A percentile compares a stretch with the other conserved stretches of the same genome.
phyloP scores from a whole-genome alignment of 2,888 invertebrate species.

The Drosophila recens region DNA sequence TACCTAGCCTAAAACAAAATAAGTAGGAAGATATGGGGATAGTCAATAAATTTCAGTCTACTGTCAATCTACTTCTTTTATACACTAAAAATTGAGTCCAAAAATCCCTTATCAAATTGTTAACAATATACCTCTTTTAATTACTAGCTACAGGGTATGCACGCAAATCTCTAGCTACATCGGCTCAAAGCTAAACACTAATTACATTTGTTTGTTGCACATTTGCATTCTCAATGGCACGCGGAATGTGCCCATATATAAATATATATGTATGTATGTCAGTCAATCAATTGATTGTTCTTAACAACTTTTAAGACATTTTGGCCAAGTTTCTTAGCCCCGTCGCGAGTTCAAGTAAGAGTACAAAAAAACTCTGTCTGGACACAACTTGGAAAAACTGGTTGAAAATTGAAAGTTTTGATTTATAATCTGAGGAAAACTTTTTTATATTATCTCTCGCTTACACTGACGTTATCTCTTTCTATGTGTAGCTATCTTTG shows the following conservation, averaged over 20 bases:
- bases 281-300: constrained; percentile 69
- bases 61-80: no score
- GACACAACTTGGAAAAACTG: constrained; percentile 48
- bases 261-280: constrained; percentile 48
- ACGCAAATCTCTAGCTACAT: constrained; percentile 8
- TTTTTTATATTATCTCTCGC: constrained; percentile 50
- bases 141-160: not conserved
- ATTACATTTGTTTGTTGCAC: constrained; percentile 43
- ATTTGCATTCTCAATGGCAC: constrained; percentile 32
- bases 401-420: constrained; percentile 79
- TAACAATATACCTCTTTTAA: not conserved
- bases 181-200: constrained; percentile 30
- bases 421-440: constrained; percentile 75
- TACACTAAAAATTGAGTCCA: no score
- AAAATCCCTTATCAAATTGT: not conserved
- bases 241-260: constrained; percentile 24
- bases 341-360: not conserved
- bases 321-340: constrained; percentile 20
- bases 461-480: constrained; percentile 14
- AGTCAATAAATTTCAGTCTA: no score
- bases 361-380: constrained; percentile 29
- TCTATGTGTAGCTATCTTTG: constrained; percentile 26
- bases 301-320: constrained; percentile 40
- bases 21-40: no score
- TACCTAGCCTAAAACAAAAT: no score